Percentiles rank a stretch among this genome's conserved stretches.
These are phyloP conservation scores for Rapana venosa DNA, from an alignment of 2,888 invertebrate genomes.

Conservation along the genomic window DNA sequence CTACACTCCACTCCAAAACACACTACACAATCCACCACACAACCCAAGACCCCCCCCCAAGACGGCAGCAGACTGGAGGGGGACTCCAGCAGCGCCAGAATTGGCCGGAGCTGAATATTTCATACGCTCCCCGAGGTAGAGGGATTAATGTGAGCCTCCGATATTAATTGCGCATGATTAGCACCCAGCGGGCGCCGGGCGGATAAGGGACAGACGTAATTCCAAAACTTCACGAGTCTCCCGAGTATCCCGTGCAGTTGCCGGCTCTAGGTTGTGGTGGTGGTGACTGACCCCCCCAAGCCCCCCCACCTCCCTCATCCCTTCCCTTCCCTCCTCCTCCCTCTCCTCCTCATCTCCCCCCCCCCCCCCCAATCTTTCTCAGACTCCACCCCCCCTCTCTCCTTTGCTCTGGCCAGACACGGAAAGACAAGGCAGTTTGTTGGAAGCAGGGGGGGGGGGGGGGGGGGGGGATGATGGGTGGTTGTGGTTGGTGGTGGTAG, in stretches of 20 bases:
- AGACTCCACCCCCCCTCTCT: too few species aligned
- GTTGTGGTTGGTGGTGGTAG: too few species aligned
- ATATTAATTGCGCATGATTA: constrained; percentile 43
- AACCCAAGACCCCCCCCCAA: neutral
- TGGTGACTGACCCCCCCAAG: too few species aligned
- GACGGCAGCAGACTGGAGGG: neutral
- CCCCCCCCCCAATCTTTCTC: too few species aligned
- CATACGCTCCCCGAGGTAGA: constrained; percentile 21
- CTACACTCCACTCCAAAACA: too few species aligned
- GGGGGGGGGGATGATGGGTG: neutral
- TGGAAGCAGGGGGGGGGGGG: neutral
- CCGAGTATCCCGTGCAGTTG: constrained; percentile 23
- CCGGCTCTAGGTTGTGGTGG: neutral
- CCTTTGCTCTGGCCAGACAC: too few species aligned
- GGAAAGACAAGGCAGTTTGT: too few species aligned
- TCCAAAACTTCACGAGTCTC: constrained; percentile 21
- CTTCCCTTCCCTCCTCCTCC: too few species aligned
- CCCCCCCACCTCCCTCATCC: too few species aligned
- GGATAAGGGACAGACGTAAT: constrained; percentile 31
- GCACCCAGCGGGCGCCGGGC: constrained; percentile 2
- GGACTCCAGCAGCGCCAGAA: constrained; percentile 12
- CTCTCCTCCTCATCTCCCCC: too few species aligned
- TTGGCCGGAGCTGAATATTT: constrained; percentile 42
- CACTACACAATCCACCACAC: too few species aligned
- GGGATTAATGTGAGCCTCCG: constrained; percentile 35